These are phyloP conservation scores for Stictocephala bisonia DNA, from an alignment of 2,888 invertebrate genomes.

Conservation along the genomic window DNA sequence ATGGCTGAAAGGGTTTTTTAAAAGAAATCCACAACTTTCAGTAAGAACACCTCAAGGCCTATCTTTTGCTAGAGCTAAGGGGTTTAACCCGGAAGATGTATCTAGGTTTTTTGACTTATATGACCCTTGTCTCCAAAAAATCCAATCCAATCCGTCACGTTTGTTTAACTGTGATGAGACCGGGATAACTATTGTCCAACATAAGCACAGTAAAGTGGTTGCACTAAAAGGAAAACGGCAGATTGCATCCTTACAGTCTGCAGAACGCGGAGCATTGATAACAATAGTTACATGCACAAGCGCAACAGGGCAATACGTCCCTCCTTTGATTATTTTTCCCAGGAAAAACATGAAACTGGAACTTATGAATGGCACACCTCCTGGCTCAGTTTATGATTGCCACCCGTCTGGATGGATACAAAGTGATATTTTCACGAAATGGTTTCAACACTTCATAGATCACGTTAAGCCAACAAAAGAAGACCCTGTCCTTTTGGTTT, in stretches of 20 bases:
- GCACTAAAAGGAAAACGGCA: constrained; percentile 61
- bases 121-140: constrained; percentile 8
- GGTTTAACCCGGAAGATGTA: constrained; percentile 37
- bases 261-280: constrained; percentile 61
- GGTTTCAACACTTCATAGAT: constrained; percentile 60
- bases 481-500: constrained; percentile 52
- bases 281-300: constrained; percentile 60
- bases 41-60: constrained; percentile 46
- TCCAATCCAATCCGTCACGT: constrained; percentile 18
- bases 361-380: constrained; percentile 61
- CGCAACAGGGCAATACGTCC: constrained; percentile 60
- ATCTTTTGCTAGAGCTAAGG: constrained; percentile 49
- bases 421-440: constrained; percentile 59
- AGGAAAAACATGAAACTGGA: constrained; percentile 61
- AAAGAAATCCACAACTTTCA: constrained; percentile 42
- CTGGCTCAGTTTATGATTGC: constrained; percentile 57
- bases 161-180: constrained; percentile 63
- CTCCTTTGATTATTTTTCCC: constrained; percentile 62
- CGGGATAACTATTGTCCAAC: too few relatives aligned
- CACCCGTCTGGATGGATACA: constrained; percentile 61
- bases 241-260: constrained; percentile 61
- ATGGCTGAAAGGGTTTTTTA: constrained; percentile 42
- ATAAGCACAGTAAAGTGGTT: constrained; percentile 59
- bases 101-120: constrained; percentile 45
- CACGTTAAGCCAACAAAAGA: constrained; percentile 54